Conservation (phyloP, 2,113 vertebrate genomes). For the Paramisgurnus dabryanus region DNA sequence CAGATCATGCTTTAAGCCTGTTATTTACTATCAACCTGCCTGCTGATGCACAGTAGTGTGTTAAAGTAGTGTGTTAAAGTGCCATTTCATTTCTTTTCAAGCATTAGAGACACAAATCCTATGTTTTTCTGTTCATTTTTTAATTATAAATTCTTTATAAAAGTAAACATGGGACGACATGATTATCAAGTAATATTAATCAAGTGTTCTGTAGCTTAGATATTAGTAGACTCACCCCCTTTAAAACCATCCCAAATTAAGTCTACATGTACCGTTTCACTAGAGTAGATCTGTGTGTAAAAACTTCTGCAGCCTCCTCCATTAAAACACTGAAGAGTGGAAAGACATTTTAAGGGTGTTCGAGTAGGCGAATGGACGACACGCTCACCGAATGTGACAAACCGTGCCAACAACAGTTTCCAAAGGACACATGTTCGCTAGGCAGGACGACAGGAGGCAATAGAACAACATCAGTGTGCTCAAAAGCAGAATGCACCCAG, state of each 20-base stretch:
- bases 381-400: slow-evolving; percentile 34
- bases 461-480: slow-evolving; percentile 38
- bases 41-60: background rate
- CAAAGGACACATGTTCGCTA: slow-evolving; percentile 8
- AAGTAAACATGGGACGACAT: too few species aligned
- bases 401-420: background rate
- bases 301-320: slow-evolving; percentile 3
- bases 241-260: background rate
- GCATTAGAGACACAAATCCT: too few species aligned
- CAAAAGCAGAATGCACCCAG: slow-evolving; percentile 17
- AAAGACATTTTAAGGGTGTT: background rate
- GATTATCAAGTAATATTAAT: too few species aligned
- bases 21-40: background rate
- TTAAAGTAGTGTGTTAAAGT: background rate
- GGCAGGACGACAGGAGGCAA: slow-evolving; percentile 27
- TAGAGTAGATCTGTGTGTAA: background rate
- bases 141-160: too few species aligned
- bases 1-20: slow-evolving; percentile 9
- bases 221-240: background rate
- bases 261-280: background rate
- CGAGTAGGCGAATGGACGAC: slow-evolving; percentile 18
- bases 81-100: too few species aligned
- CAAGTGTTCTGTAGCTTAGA: too few species aligned
- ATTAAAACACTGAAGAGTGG: slow-evolving; percentile 7
- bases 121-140: too few species aligned